These are phyloP conservation scores for Bubo scandiacus DNA, from an alignment of 2,113 vertebrate genomes.

Conservation along the genomic window DNA sequence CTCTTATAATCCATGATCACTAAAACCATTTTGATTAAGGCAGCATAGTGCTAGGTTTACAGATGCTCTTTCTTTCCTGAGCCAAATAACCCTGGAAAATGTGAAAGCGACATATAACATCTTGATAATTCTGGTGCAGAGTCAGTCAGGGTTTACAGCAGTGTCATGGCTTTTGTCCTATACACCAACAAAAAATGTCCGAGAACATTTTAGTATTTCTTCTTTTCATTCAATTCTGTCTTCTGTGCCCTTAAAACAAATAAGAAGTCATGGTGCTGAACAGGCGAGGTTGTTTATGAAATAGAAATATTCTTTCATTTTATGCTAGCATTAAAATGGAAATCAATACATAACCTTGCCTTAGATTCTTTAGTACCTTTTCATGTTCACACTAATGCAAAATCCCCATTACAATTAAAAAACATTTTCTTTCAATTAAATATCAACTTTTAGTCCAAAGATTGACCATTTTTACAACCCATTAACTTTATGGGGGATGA, in stretches of 20 bases:
- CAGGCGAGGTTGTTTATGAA: neutral
- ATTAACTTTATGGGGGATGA: slow-evolving; percentile 70
- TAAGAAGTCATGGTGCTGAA: neutral
- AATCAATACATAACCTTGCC: slow-evolving; percentile 11
- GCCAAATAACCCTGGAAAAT: slow-evolving; percentile 33
- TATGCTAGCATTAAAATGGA: neutral
- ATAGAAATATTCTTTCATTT: slow-evolving; percentile 18
- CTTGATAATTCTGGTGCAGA: slow-evolving; percentile 27
- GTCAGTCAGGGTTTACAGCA: neutral
- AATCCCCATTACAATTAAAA: slow-evolving; percentile 69
- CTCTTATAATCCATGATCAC: slow-evolving; percentile 43
- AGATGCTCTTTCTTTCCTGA: slow-evolving; percentile 31
- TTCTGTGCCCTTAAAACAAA: neutral
- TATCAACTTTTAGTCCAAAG: slow-evolving; percentile 73
- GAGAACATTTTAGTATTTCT: neutral
- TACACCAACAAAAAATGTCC: neutral
- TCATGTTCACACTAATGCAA: slow-evolving; percentile 42
- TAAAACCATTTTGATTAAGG: slow-evolving; percentile 64
- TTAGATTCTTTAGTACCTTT: slow-evolving; percentile 43
- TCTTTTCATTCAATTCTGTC: neutral
- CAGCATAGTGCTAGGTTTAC: neutral
- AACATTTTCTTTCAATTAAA: slow-evolving; percentile 75
- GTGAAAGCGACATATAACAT: neutral
- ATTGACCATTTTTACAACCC: slow-evolving; percentile 71
- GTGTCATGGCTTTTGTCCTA: slow-evolving; percentile 19